Evolutionary conservation across 2,797 vertebrate species (phyloP), one percentile per base, ranked within the genome.

Genomic region (Eleutherodactylus coqui): DNA sequence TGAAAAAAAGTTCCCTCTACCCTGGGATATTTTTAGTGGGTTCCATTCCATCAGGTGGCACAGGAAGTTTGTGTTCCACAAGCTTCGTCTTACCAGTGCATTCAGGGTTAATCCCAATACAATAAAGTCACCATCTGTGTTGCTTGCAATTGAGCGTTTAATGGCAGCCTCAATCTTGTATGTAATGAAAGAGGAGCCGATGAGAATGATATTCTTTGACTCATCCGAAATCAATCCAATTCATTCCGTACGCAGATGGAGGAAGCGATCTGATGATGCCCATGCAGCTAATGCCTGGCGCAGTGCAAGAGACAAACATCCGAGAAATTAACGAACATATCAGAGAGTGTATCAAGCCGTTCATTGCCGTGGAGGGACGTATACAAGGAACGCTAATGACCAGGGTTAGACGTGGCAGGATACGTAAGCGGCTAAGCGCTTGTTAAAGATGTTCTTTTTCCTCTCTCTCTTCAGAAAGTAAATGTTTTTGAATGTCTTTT

Each of bases 181-280:
- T 79, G 76, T 80, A 81, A 81, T 80, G 76, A 87, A 84, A 75
- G 82, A 83, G 67, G 51, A 87, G 75, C 81, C 86, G 82, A 86
- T 76, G 85, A 83, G 80, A 87, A 81, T 75, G 78, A 87, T 62
- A 75, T 87, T 79, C 81, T 79, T 84, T 87, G 82, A 87, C 82
- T 87, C 86, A 84, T 87, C 69, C 86, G 83, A 87, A 87, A 87
- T 84, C 86, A 84, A 84, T 87, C 76, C 86, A 87, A 87, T 87
- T 87, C 86, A 87, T 87, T 87, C 82, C 19, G 82, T 43, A 77
- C 86, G 84, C 86, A 87, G 86, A 87, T 87, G 86, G 86, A 80
- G 86, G 82, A 87, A 80, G 82, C 76, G 76, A 84, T 79, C 64
- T 79, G 75, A 32, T 80, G 67, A 47, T 87, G 67, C 86, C 86